phyloP scores from a whole-genome alignment of 2,797 vertebrate species.

The Neosalanx taihuensis region DNA sequence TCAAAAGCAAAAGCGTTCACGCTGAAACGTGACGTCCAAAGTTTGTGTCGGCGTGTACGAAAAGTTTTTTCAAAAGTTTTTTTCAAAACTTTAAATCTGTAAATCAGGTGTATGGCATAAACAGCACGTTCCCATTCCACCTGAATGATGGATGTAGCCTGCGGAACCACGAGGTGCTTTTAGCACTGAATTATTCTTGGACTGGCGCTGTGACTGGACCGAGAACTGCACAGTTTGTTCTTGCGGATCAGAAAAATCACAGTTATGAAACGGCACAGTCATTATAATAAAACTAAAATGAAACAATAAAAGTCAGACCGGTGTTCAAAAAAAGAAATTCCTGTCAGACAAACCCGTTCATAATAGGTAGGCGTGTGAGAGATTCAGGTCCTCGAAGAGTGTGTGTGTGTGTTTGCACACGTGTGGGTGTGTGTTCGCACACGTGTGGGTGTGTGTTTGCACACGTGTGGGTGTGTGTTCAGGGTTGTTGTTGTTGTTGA shows the following conservation, averaged over 20 bases:
- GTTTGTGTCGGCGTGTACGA: constrained; percentile 26
- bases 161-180: background rate
- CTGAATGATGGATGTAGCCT: too few species aligned
- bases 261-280: constrained; percentile 4
- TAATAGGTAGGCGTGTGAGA: background rate
- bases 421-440: background rate
- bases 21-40: constrained; percentile 18
- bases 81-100: background rate
- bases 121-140: background rate
- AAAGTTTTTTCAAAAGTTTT: too few species aligned
- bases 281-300: background rate
- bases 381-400: background rate
- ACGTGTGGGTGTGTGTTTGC: too few species aligned
- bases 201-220: background rate
- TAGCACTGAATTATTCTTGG: background rate
- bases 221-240: constrained; percentile 8
- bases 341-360: background rate
- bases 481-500: background rate
- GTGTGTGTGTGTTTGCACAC: too few species aligned
- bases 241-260: constrained; percentile 5
- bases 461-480: background rate
- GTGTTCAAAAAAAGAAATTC: too few species aligned
- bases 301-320: background rate
- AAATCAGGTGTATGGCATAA: constrained; percentile 25
- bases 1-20: background rate